Conservation (phyloP, 1,140 invertebrate genomes). For the Papilio dardanus region DNA sequence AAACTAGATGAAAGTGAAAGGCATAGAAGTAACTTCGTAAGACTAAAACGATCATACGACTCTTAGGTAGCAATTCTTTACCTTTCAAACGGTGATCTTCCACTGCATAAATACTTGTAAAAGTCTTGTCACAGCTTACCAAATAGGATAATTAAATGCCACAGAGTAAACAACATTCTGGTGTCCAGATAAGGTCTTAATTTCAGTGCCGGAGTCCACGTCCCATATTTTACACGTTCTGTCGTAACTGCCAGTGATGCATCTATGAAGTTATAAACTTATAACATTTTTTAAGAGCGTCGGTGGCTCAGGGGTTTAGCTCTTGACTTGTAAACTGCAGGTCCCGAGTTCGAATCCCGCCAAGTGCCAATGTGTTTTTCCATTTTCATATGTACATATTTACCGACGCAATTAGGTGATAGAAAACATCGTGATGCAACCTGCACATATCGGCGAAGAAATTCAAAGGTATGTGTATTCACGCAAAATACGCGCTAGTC, state of each 20-base stretch:
- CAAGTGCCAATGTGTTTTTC: too few relatives aligned
- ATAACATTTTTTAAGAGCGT: too few relatives aligned
- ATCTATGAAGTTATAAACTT: too few relatives aligned
- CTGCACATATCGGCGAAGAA: too few relatives aligned
- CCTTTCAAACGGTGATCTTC: background rate
- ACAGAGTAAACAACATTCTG: constrained; percentile 92
- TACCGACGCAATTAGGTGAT: too few relatives aligned
- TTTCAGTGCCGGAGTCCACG: constrained; percentile 87
- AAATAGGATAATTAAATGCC: constrained; percentile 89
- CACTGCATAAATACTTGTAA: background rate
- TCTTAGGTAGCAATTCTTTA: background rate
- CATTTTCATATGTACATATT: too few relatives aligned
- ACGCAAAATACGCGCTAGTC: too few relatives aligned
- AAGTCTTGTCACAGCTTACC: constrained; percentile 80
- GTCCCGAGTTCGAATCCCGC: too few relatives aligned
- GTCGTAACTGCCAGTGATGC: constrained; percentile 92
- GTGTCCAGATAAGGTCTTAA: constrained; percentile 88
- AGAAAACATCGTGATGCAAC: too few relatives aligned
- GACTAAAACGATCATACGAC: background rate
- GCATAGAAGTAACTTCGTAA: background rate
- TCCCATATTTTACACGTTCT: constrained; percentile 93
- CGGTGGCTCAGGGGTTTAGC: too few relatives aligned
- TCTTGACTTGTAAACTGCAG: too few relatives aligned
- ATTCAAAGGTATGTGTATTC: too few relatives aligned
- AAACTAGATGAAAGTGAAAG: constrained; percentile 7